A percentile compares a stretch with the other conserved stretches of the same genome.
Conservation (phyloP, 1,140 invertebrate species). For the Plectrocnemia conspersa region DNA sequence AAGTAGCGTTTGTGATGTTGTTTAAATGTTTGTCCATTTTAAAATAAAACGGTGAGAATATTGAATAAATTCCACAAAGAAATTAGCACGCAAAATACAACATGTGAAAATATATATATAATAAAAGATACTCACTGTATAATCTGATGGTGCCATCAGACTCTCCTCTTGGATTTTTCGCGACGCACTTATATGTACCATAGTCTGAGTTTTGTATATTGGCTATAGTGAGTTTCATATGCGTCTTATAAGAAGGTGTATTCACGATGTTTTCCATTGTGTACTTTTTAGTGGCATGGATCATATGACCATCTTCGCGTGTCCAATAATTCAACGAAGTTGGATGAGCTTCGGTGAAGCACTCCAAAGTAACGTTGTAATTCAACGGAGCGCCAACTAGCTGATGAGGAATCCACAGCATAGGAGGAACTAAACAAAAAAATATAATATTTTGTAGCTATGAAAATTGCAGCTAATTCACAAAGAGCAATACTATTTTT, state of each 20-base stretch:
- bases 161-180: slow-evolving; percentile 87
- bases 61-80: not conserved
- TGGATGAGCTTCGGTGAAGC: slow-evolving; percentile 85
- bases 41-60: too few species aligned
- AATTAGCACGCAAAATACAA: not conserved
- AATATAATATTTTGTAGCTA: slow-evolving; percentile 1
- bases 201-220: slow-evolving; percentile 74
- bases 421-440: slow-evolving; percentile 69
- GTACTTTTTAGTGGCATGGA: slow-evolving; percentile 79
- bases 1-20: too few species aligned
- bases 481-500: too few species aligned
- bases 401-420: slow-evolving; percentile 87
- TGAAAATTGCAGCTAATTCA: too few species aligned
- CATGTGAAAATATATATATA: slow-evolving; percentile 5
- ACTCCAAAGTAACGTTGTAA: slow-evolving; percentile 79
- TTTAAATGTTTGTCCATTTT: too few species aligned
- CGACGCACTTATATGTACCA: slow-evolving; percentile 87
- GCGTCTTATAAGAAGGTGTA: slow-evolving; percentile 71
- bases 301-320: slow-evolving; percentile 79
- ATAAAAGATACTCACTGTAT: slow-evolving; percentile 71
- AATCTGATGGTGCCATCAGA: slow-evolving; percentile 86
- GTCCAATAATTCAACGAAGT: slow-evolving; percentile 91
- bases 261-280: slow-evolving; percentile 66
- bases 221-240: slow-evolving; percentile 74
- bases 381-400: slow-evolving; percentile 76